Conservation (phyloP, 2,797 vertebrate genomes). For the Eulemur albifrons region DNA sequence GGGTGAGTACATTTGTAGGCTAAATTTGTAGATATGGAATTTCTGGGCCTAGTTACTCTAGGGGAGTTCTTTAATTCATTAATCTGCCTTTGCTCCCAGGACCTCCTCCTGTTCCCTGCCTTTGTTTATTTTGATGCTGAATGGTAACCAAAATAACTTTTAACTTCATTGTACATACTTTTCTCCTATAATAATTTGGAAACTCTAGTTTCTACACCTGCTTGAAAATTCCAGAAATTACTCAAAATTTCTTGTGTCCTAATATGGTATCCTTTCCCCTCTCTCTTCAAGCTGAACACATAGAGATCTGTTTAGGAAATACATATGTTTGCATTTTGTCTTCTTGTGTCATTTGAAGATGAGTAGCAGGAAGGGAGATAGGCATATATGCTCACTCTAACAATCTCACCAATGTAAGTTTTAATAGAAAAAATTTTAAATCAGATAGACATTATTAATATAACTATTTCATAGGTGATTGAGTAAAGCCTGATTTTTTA, state of each 20-base stretch:
- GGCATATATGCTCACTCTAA: not conserved
- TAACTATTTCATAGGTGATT: not conserved
- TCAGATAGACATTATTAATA: not conserved
- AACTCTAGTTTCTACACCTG: not conserved
- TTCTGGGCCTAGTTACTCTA: not conserved
- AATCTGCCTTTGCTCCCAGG: not conserved
- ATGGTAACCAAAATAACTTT: not conserved
- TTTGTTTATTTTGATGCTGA: not conserved
- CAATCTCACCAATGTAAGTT: not conserved
- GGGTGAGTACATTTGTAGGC: not conserved
- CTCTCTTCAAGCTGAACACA: not conserved
- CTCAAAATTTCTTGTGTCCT: not conserved
- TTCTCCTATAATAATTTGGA: not conserved
- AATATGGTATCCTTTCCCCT: not conserved
- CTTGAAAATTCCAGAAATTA: not conserved
- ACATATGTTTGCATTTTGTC: not conserved
- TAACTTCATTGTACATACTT: not conserved
- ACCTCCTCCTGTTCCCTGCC: not conserved
- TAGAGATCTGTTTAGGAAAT: not conserved
- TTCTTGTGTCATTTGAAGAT: not conserved
- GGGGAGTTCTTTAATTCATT: not conserved
- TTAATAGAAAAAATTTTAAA: not conserved
- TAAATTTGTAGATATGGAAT: not conserved
- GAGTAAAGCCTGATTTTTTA: not conserved
- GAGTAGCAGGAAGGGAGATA: not conserved